A percentile compares a stretch with the other conserved stretches of the same genome.
Evolutionary conservation across 2,113 vertebrate species (phyloP).

Genomic region (Upupa epops): DNA sequence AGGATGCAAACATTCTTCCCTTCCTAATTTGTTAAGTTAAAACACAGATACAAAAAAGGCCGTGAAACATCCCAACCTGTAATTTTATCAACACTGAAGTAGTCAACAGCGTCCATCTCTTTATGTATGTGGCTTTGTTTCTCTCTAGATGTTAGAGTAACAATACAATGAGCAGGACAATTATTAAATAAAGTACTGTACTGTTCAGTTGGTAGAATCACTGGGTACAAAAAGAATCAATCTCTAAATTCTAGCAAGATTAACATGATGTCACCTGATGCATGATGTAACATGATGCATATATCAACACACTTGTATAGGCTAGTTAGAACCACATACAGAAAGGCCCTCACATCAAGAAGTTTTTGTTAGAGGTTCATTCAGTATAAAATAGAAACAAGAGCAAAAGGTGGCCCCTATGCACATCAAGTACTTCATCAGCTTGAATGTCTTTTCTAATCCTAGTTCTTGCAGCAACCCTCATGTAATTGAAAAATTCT

Average conservation of each 20-base stretch:
- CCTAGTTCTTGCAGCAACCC: slow-evolving; percentile 51
- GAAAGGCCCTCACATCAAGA: not conserved
- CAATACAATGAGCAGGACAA: not conserved
- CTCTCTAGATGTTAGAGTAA: not conserved
- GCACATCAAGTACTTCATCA: slow-evolving; percentile 35
- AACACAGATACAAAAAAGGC: not conserved
- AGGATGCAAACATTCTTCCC: not conserved
- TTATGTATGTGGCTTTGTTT: not conserved
- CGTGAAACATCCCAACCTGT: not conserved
- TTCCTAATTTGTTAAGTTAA: not conserved
- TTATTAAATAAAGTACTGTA: not conserved
- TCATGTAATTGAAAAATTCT: slow-evolving; percentile 64
- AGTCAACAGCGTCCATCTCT: not conserved
- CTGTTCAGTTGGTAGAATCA: not conserved
- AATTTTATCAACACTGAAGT: not conserved
- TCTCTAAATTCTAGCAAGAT: not conserved
- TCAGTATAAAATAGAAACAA: slow-evolving; percentile 39
- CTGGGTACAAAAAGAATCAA: not conserved
- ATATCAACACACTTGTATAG: not conserved
- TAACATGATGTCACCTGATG: not conserved
- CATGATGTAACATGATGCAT: too few relatives aligned
- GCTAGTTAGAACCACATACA: not conserved
- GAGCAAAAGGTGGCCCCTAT: slow-evolving; percentile 41
- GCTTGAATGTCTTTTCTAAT: slow-evolving; percentile 41
- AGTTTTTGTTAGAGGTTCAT: not conserved